Evolutionary conservation across 2,888 invertebrate genomes (phyloP), one percentile per base, ranked within the genome.

Genomic region (Plagodis pulveraria): DNA sequence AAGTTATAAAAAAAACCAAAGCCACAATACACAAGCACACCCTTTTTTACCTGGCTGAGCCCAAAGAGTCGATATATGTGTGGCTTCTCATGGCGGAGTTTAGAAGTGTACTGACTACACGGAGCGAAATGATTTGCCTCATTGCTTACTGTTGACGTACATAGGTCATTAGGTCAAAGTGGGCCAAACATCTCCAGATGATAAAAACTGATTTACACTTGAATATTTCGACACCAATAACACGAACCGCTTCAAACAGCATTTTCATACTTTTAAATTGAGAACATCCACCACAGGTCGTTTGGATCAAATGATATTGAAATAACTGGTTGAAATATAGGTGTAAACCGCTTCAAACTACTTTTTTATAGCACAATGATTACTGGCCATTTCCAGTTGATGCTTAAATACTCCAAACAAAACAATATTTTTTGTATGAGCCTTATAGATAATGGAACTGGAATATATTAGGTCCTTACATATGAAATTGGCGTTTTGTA

Each of bases 31-130:
- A 76, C 62, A 71, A 71, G 72, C 57, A 71, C 66, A 69, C 63
- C 67, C 54, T 59, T 56, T 5, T 75, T 91, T 92, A 92, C 92
- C 92, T 92, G 92, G 84, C 87, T 74, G 88, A 77, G 82, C 91
- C 91, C 83, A 87, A 75, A 64, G 90, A 83, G 83, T 91, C 91
- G 84, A 87, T 79, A 77, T 85, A 90, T 9, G 90, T 84, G 77
- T 91, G 91, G 84, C 91, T 92, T 91, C 92, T 92, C 92, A 92
- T 92, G 77, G 81, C 88, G 83, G 83, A 77, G 78, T 86, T 87
- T 86, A 91, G 82, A 78, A 86, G 72, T 64, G 85, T 76, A 92
- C 92, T 92, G 92, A 91, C 77, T 72, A 87, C 71, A 69, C 86
- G 85, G 65, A 84, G 79, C 80, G 81, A 85, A 74, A 86, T 74